Conservation (phyloP, 2,888 invertebrate species). For the Pandemis corylana region DNA sequence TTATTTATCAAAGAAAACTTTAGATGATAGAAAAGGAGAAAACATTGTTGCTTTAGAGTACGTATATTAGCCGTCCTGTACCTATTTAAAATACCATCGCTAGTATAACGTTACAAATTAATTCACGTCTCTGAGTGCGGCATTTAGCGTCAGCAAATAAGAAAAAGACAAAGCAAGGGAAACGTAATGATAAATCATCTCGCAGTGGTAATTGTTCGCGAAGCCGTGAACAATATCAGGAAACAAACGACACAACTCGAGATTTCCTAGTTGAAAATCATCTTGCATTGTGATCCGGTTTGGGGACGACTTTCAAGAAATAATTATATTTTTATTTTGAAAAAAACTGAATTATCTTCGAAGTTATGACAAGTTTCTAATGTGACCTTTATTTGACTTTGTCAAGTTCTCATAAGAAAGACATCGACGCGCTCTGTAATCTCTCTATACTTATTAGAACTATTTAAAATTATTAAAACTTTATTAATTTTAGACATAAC, state of each 20-base stretch:
- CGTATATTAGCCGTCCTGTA: too few relatives aligned
- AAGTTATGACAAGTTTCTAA: neutral
- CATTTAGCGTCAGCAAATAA: neutral
- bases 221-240: conserved; percentile 9
- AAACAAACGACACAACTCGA: neutral
- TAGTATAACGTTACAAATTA: neutral
- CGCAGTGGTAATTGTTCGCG: neutral
- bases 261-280: conserved; percentile 5
- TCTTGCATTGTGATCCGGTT: neutral
- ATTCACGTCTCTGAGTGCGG: neutral
- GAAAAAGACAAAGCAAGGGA: conserved; percentile 8
- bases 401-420: neutral
- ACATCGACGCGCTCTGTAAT: neutral
- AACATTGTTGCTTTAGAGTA: too few relatives aligned
- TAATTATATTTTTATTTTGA: neutral
- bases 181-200: conserved; percentile 13
- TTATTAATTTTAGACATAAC: too few relatives aligned
- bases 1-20: too few relatives aligned
- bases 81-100: neutral
- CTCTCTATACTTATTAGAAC: neutral
- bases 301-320: neutral
- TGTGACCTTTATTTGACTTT: conserved; percentile 4
- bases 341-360: neutral
- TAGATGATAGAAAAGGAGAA: too few relatives aligned
- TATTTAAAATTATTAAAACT: neutral